Evolutionary conservation across 2,113 vertebrate genomes (phyloP).

Genomic region (Tachysurus vachellii): DNA sequence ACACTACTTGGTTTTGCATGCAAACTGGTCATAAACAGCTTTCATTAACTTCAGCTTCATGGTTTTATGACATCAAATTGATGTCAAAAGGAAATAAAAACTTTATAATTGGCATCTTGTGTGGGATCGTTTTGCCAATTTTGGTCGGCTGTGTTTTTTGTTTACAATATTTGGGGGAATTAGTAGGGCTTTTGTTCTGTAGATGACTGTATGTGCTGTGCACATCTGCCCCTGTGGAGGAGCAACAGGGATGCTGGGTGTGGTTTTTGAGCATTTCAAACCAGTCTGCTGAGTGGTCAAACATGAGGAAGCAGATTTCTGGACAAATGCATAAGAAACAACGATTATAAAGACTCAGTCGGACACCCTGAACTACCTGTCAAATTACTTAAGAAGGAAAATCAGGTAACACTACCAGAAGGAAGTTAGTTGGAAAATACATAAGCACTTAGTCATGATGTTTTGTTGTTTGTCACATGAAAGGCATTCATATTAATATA

Average conservation of each 20-base stretch:
- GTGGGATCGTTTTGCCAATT: background rate
- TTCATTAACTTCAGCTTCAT: background rate
- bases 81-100: background rate
- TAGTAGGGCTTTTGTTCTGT: background rate
- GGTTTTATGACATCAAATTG: background rate
- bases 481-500: background rate
- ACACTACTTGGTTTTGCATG: background rate
- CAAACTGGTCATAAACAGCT: background rate
- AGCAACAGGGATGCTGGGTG: background rate
- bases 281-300: background rate
- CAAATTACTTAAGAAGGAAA: background rate
- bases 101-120: background rate
- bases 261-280: background rate
- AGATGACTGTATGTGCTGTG: background rate
- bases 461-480: background rate
- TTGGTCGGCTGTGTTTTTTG: background rate
- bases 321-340: background rate
- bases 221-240: background rate
- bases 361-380: background rate
- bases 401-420: background rate
- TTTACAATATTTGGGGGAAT: background rate
- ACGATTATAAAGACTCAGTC: background rate
- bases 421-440: background rate
- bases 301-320: slow-evolving; percentile 1
- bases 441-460: background rate